Evolutionary conservation across 2,888 invertebrate species (phyloP).

Genomic region (Sepiola atlantica): DNA sequence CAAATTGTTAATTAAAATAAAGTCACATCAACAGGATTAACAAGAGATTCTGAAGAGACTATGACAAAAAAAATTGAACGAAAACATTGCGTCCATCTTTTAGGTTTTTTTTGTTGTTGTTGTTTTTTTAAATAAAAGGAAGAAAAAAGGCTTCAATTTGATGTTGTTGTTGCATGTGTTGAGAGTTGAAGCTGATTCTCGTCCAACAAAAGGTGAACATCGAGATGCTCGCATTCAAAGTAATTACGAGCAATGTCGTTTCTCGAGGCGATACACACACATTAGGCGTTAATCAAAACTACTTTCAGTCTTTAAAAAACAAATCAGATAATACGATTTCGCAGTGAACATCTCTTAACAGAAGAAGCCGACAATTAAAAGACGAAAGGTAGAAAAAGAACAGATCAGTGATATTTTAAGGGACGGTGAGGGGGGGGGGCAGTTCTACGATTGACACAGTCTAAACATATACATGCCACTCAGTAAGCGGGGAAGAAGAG

Average conservation of each 20-base stretch:
- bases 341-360: background rate
- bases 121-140: background rate
- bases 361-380: background rate
- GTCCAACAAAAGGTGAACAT: background rate
- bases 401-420: background rate
- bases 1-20: background rate
- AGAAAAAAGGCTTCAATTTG: constrained; percentile 1
- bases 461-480: no score
- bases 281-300: constrained; percentile 10
- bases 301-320: background rate
- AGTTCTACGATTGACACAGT: no score
- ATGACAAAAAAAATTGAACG: background rate
- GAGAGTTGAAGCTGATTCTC: background rate
- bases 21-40: background rate
- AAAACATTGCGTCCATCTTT: background rate
- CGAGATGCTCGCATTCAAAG: background rate
- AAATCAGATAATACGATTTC: constrained; percentile 8
- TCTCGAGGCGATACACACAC: background rate
- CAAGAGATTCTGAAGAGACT: background rate
- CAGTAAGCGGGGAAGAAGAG: no score
- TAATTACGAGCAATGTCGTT: constrained; percentile 8
- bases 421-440: no score
- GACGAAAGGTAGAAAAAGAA: background rate
- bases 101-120: no score
- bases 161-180: background rate